Conservation (phyloP, 2,113 vertebrate species). For the Ceyx cyanopectus region DNA sequence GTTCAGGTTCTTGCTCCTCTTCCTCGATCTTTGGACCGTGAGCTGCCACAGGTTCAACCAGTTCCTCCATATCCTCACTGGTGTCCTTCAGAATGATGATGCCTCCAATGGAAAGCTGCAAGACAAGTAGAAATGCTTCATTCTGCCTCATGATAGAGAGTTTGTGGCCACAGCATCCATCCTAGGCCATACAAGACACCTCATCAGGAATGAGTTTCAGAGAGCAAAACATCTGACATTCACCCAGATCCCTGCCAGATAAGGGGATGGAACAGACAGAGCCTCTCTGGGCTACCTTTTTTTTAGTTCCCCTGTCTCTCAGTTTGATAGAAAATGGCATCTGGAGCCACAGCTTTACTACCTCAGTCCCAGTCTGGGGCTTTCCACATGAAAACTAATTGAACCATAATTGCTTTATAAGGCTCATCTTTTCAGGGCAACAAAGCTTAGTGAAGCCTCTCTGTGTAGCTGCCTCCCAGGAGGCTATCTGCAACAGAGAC, state of each 20-base stretch:
- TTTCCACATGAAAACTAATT: slow-evolving; percentile 21
- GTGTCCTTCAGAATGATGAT: slow-evolving; percentile 98
- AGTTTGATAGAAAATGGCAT: neutral
- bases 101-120: slow-evolving; percentile 93
- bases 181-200: neutral
- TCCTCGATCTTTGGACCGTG: slow-evolving; percentile 98
- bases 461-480: neutral
- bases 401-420: slow-evolving; percentile 24
- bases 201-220: neutral
- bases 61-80: slow-evolving; percentile 94
- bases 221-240: neutral
- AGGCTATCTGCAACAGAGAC: slow-evolving; percentile 5
- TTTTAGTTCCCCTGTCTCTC: neutral
- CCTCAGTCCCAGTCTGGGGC: neutral
- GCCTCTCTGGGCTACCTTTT: neutral
- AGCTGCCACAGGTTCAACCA: slow-evolving; percentile 96
- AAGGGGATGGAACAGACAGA: neutral
- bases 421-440: slow-evolving; percentile 11
- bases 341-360: slow-evolving; percentile 11
- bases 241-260: neutral
- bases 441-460: slow-evolving; percentile 18
- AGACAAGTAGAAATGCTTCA: neutral
- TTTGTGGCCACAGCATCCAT: neutral
- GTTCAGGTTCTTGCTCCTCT: slow-evolving; percentile 96
- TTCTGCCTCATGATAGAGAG: neutral